These are phyloP conservation scores for Platanista minor DNA, from an alignment of 2,113 vertebrate genomes.

Conservation along the genomic window DNA sequence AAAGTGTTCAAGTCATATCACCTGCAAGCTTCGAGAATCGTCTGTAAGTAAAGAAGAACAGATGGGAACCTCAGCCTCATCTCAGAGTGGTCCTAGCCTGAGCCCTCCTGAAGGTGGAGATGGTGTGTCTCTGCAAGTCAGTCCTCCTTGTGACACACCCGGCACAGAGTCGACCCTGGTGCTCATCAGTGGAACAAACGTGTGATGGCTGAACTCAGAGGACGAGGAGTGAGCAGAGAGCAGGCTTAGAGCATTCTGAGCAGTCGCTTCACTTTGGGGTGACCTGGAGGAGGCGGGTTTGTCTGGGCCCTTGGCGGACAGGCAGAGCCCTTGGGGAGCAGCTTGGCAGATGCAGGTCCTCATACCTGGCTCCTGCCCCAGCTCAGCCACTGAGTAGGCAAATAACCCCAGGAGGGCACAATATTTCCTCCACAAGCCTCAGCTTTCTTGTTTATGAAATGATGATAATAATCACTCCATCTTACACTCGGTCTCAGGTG, in stretches of 20 bases:
- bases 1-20: neutral
- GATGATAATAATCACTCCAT: rapidly evolving
- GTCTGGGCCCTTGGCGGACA: rapidly evolving
- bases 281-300: rapidly evolving
- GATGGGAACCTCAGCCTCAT: neutral
- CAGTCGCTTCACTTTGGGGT: no score
- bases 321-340: neutral
- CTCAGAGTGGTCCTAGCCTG: neutral
- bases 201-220: rapidly evolving
- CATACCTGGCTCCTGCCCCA: rapidly evolving
- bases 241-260: neutral
- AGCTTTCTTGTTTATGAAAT: rapidly evolving
- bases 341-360: no score
- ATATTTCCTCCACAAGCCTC: neutral
- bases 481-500: rapidly evolving
- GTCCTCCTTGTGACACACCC: neutral
- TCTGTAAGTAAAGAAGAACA: neutral
- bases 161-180: neutral
- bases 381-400: rapidly evolving
- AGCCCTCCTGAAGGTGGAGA: neutral
- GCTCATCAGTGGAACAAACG: rapidly evolving
- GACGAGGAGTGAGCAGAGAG: rapidly evolving
- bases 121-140: rapidly evolving
- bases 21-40: rapidly evolving
- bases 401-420: rapidly evolving